Conservation (phyloP, 1,140 invertebrate genomes). For the Atta cephalotes region DNA sequence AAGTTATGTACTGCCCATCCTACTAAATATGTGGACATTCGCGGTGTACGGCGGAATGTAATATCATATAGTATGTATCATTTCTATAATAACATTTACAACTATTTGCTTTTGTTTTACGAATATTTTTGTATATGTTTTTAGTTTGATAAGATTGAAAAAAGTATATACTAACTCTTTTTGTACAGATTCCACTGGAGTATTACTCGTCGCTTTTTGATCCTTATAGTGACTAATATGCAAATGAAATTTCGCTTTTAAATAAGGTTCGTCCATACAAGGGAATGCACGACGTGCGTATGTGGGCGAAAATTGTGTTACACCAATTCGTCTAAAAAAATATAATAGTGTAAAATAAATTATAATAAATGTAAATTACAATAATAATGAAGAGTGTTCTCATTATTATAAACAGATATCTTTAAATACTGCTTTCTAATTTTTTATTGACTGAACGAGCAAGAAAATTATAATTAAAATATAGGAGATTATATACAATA, state of each 20-base stretch:
- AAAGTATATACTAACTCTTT: slow-evolving; percentile 69
- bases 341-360: neutral
- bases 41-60: slow-evolving; percentile 86
- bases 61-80: slow-evolving; percentile 69
- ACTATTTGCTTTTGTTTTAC: neutral
- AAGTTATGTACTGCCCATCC: slow-evolving; percentile 93
- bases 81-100: slow-evolving; percentile 32
- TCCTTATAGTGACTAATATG: slow-evolving; percentile 87
- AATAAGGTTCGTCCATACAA: slow-evolving; percentile 95
- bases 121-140: neutral
- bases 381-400: neutral
- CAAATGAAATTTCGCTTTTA: slow-evolving; percentile 92
- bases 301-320: slow-evolving; percentile 94
- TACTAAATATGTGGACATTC: slow-evolving; percentile 92
- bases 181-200: slow-evolving; percentile 84
- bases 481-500: neutral
- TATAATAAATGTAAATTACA: neutral
- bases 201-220: slow-evolving; percentile 88
- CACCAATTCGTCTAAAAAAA: slow-evolving; percentile 88
- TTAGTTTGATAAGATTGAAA: slow-evolving; percentile 21
- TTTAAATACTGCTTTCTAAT: neutral
- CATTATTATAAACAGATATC: neutral
- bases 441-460: neutral
- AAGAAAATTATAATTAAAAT: neutral
- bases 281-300: slow-evolving; percentile 94